Evolutionary conservation across 2,113 vertebrate species (phyloP).

Genomic region (Tragelaphus scriptus): DNA sequence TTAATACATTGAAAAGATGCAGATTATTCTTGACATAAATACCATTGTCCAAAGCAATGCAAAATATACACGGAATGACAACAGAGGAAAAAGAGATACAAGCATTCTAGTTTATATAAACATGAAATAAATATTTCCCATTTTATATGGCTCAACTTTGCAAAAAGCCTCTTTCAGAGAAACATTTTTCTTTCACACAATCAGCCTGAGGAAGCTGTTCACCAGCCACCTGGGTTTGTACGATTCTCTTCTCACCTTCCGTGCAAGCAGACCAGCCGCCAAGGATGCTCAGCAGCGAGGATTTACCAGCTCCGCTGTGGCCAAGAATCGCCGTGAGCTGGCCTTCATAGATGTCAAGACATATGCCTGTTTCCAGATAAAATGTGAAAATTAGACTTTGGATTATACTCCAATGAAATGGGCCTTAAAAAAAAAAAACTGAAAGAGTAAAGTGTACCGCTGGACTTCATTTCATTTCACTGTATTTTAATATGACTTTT

Average conservation of each 20-base stretch:
- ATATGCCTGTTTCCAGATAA: slow-evolving; percentile 79
- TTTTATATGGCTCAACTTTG: not conserved
- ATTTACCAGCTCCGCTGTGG: slow-evolving; percentile 90
- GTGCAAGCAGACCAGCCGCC: slow-evolving; percentile 84
- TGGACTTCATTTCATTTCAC: not conserved
- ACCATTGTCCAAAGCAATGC: not conserved
- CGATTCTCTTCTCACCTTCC: slow-evolving; percentile 57
- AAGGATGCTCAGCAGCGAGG: slow-evolving; percentile 87
- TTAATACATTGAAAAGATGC: not conserved
- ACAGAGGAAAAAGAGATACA: not conserved
- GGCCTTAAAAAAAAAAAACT: not conserved
- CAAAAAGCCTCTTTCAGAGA: not conserved
- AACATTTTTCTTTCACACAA: not conserved
- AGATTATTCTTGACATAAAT: not conserved
- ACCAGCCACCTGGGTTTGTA: not conserved
- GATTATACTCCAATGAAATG: not conserved
- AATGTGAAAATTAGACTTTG: not conserved
- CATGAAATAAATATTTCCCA: not conserved
- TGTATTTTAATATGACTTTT: not conserved
- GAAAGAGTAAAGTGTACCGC: not conserved
- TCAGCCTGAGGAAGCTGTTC: not conserved
- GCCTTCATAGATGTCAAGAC: slow-evolving; percentile 88
- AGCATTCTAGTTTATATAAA: not conserved
- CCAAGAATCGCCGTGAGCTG: slow-evolving; percentile 92
- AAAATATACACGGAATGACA: not conserved